A percentile compares a stretch with the other conserved stretches of the same genome.
Conservation (phyloP, 1,140 invertebrate genomes). For the Forficula auricularia region DNA sequence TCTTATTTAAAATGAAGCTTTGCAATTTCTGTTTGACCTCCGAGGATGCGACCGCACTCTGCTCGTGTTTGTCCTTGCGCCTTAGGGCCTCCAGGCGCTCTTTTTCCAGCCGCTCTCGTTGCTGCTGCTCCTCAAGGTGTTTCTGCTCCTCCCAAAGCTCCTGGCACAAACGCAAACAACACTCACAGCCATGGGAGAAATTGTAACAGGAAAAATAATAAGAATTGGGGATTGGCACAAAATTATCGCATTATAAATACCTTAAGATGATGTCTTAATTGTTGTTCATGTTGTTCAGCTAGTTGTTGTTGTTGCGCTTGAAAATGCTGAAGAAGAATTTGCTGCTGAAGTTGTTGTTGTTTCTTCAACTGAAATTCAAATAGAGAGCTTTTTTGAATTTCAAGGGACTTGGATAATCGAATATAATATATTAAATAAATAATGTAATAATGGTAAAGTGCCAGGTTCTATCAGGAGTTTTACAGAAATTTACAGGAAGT, state of each 20-base stretch:
- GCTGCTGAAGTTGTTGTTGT: slow-evolving; percentile 76
- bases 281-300: slow-evolving; percentile 72
- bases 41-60: slow-evolving; percentile 84
- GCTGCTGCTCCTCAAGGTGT: slow-evolving; percentile 37
- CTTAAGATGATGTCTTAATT: slow-evolving; percentile 71
- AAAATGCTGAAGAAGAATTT: slow-evolving; percentile 71
- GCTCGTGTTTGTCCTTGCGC: slow-evolving; percentile 83
- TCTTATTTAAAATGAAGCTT: slow-evolving; percentile 80
- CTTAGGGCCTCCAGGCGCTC: slow-evolving; percentile 64
- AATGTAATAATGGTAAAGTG: too few species aligned
- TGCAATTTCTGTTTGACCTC: slow-evolving; percentile 90
- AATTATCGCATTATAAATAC: slow-evolving; percentile 38
- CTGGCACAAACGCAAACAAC: slow-evolving; percentile 30
- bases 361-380: slow-evolving; percentile 65
- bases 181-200: slow-evolving; percentile 18
- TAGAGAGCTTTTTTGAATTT: too few species aligned
- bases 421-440: neutral
- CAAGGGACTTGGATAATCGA: neutral
- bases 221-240: neutral
- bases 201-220: slow-evolving; percentile 20
- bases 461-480: too few species aligned
- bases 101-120: slow-evolving; percentile 54
- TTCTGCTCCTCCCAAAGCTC: slow-evolving; percentile 71
- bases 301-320: slow-evolving; percentile 75
- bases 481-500: too few species aligned